Conservation (phyloP, 2,113 vertebrate species). For the Anhinga anhinga region DNA sequence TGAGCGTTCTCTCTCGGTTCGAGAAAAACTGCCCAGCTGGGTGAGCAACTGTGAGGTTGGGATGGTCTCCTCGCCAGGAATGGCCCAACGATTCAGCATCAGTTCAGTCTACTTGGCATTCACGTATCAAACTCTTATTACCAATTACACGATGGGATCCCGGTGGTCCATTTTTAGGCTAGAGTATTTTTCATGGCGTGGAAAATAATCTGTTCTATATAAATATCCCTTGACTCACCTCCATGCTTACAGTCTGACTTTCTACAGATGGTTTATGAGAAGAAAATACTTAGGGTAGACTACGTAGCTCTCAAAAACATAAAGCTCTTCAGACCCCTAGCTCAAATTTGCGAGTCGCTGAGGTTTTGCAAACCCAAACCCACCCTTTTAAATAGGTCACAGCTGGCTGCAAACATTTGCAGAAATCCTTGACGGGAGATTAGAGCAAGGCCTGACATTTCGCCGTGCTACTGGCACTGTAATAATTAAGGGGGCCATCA, state of each 20-base stretch:
- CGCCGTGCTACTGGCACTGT: neutral
- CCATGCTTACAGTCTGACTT: neutral
- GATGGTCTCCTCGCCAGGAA: neutral
- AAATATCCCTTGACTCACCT: neutral
- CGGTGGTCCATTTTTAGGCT: neutral
- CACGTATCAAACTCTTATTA: neutral
- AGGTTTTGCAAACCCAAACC: neutral
- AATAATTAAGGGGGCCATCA: neutral
- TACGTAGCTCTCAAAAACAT: accelerated
- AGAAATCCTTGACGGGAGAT: neutral
- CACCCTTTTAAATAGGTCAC: slow-evolving; percentile 1
- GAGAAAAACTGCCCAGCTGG: neutral
- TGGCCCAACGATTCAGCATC: neutral
- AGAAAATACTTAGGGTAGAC: neutral
- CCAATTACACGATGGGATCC: neutral
- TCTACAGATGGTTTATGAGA: neutral
- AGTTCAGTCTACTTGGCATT: neutral
- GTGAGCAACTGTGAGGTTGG: neutral
- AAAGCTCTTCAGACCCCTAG: accelerated
- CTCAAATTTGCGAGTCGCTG: neutral
- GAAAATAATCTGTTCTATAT: neutral
- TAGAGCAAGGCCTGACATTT: neutral
- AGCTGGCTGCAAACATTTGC: neutral
- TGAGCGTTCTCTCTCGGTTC: too few species aligned
- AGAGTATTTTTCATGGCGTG: neutral